A percentile compares a stretch with the other conserved stretches of the same genome.
phyloP scores from a whole-genome alignment of 2,888 invertebrate genomes.

The Cotesia congregata region DNA sequence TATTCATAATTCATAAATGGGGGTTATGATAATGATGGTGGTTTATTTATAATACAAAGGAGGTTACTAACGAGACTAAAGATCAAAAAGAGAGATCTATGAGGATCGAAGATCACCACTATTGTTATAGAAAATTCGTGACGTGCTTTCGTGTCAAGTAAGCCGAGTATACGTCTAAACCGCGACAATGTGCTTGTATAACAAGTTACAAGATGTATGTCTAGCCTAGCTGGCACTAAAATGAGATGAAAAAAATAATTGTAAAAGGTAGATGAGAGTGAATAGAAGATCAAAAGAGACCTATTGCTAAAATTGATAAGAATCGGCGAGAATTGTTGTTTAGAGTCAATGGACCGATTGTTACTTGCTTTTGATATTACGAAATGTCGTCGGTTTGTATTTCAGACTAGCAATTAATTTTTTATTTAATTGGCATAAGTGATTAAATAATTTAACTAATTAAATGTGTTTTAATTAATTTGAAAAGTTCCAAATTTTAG shows the following conservation, averaged over 20 bases:
- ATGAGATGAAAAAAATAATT: conserved; percentile 22
- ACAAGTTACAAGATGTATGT: conserved; percentile 19
- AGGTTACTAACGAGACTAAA: conserved; percentile 28
- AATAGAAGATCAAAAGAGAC: no score
- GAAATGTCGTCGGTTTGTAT: no score
- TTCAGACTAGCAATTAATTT: no score
- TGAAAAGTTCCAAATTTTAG: no score
- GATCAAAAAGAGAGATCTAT: conserved; percentile 34
- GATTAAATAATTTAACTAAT: no score
- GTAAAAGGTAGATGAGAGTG: not conserved
- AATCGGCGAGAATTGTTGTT: no score
- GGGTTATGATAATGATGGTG: conserved; percentile 7
- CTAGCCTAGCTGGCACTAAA: conserved; percentile 10
- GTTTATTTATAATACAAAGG: conserved; percentile 13
- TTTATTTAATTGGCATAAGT: no score
- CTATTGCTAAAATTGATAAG: no score
- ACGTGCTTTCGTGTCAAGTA: conserved; percentile 36
- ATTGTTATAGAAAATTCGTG: conserved; percentile 49
- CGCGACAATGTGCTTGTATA: conserved; percentile 17
- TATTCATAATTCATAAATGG: conserved; percentile 3
- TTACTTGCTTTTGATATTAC: no score
- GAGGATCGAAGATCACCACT: conserved; percentile 55
- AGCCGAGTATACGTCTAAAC: conserved; percentile 6
- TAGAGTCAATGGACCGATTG: no score
- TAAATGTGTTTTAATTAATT: no score